phyloP scores from a whole-genome alignment of 2,113 vertebrate species.

The Epinephelus lanceolatus region DNA sequence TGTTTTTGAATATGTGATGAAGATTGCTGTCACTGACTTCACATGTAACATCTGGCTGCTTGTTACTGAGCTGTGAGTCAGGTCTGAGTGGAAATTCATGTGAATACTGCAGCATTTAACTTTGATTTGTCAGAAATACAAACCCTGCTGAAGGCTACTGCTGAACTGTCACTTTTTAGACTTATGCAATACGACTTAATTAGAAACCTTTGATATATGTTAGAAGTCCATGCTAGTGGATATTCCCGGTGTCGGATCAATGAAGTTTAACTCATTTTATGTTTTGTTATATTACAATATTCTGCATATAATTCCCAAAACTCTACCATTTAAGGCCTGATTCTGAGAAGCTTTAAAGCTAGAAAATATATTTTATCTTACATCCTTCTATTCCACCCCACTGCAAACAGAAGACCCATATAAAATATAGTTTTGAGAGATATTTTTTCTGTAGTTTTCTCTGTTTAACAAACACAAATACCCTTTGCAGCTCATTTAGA shows the following conservation, averaged over 20 bases:
- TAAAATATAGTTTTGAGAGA: background rate
- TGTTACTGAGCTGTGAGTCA: slow-evolving; percentile 14
- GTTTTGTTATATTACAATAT: background rate
- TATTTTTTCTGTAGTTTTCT: background rate
- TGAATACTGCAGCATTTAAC: slow-evolving; percentile 4
- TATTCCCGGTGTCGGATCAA: too few relatives aligned
- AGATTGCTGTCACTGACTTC: background rate
- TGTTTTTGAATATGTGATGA: slow-evolving; percentile 32
- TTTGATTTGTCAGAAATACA: background rate
- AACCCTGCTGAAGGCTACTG: slow-evolving; percentile 3
- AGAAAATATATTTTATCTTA: background rate
- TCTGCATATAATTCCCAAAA: background rate
- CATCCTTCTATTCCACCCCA: background rate
- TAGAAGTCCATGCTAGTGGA: background rate
- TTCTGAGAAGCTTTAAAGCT: background rate
- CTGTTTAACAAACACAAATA: background rate
- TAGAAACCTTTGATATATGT: background rate
- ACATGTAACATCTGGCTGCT: slow-evolving; percentile 22
- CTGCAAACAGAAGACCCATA: background rate
- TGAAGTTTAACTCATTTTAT: too few relatives aligned
- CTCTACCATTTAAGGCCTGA: background rate
- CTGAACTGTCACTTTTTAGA: slow-evolving; percentile 10
- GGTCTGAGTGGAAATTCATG: background rate
- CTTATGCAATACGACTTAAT: slow-evolving; percentile 5
- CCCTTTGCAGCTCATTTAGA: background rate